Evolutionary conservation across 2,113 vertebrate species (phyloP), one percentile per base, ranked within the genome.

Genomic region (Anguilla japonica): DNA sequence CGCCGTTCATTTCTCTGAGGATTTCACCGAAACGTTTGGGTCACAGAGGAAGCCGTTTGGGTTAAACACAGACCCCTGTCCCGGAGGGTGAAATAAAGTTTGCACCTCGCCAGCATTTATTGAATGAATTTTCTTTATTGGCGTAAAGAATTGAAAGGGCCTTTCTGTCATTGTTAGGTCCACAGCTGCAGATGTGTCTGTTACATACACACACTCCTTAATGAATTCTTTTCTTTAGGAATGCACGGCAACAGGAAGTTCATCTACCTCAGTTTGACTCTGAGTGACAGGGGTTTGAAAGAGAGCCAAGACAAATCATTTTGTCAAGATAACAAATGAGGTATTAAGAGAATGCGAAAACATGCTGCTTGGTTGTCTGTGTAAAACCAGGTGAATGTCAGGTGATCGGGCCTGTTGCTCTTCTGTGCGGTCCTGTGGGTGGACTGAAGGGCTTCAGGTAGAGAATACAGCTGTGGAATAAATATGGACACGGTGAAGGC

Each of bases 1-100:
- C 89, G 79, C 90, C 90, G 92, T 94, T 94, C 89, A 89, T 91
- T 91, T 94, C 91, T 92, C 93, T 93, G 93, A 94, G 91, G 93
- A 92, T 93, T 94, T 94, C 89, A 91, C 88, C 67, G 88, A 88
- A 89, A 89, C 89, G 87, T 92, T 90, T 90, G 88, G 90, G 90
- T 92, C 88, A 53, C 83, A 88, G 91, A 93, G 90, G 92, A 94
- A 92, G 11, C 71, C 46, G 0, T 63, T 20, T 43, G 63, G 46
- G 29, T 57, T 78, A 46, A 82, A 78, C 39, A 26, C 16, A 84
- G 63, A 43, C 41, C 43, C 39, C 20, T n/a, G 22, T 18, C 22
- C 41, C 20, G 39, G 57, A 75, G 83, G 63, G 40, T 26, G 82
- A 82, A 79, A 85, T 86, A 84, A 82, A 63, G 80, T 82, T 20